These are phyloP conservation scores for Trididemnum nubilum DNA, from an alignment of 23 tunicate genomes.

Conservation along the genomic window DNA sequence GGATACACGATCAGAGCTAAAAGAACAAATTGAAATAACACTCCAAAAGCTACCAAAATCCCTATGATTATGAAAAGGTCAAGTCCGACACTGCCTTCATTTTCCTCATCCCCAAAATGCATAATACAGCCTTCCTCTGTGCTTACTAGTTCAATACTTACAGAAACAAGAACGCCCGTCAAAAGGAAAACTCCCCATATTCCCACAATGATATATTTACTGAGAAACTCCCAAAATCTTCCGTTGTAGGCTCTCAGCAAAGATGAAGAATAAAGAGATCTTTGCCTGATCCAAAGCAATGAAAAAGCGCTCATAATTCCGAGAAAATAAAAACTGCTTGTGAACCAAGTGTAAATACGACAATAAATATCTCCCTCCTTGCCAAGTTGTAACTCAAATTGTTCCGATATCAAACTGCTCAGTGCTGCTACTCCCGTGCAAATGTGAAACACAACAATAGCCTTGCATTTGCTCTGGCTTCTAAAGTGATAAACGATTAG, in stretches of 20 bases:
- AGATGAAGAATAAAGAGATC: not conserved
- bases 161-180: not conserved
- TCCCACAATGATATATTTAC: conserved; percentile 1
- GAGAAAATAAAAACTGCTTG: not conserved
- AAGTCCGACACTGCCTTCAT: too few relatives aligned
- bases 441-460: not conserved
- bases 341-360: not conserved
- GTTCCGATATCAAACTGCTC: not conserved
- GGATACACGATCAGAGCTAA: conserved; percentile 41
- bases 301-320: conserved; percentile 18
- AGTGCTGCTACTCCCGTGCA: not conserved
- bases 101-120: not conserved
- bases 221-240: not conserved
- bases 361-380: not conserved
- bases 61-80: not conserved
- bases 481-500: not conserved
- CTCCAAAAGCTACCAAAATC: not conserved
- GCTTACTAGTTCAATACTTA: not conserved
- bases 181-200: not conserved
- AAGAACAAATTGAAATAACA: conserved; percentile 39
- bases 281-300: conserved; percentile 9
- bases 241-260: conserved; percentile 5
- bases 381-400: not conserved
- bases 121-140: not conserved
- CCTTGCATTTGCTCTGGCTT: not conserved